Base-by-base conservation (phyloP, 2,888 invertebrate species). In the Agrochola macilenta region DNA sequence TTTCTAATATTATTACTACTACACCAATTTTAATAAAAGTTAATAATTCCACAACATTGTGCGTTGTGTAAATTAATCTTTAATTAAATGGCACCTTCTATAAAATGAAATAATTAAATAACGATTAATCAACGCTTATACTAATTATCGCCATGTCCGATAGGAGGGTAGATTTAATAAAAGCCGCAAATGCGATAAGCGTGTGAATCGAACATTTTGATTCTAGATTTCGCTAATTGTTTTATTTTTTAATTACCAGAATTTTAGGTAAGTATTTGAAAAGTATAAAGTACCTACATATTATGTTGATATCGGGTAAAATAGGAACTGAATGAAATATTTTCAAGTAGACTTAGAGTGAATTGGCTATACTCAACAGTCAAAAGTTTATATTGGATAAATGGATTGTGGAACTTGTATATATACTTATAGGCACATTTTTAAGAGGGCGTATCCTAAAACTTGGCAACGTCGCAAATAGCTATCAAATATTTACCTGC, bases 161-260 rank as follows among this genome's bases (percentile, higher is more conserved):
- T 86, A 83, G 2, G 69, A 70, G 82, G 63, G 57, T 74, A 83
- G 78, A 78, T 71, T 83, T 68, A 60, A 49, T 66, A 66, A 83
- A 87, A 79, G 79, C 81, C 80, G 81, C 78, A 69, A 70, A 70
- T 26, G 58, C 68, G 89, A 84, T 88, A 87, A 85, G 78, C 68
- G 69, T 69, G 71, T 79, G 81, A 81, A 81, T 83, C 39, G 2
- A 57, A 43, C 14, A 60, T 54, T 65, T 54, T 69, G 84, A 81
- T 81, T 79, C 78, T 12, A 63, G 43, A 78, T 77, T 60, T 52
- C 2, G 7, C 43, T 65, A 83, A 83, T 77, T 77, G 43, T 54
- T 76, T 82, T 46, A 61, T 71, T 57, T 57, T 63, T 63, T 52
- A 23, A 60, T 66, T 8, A 8, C 46, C 5, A 14, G 8, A 58